Evolutionary conservation across 2,888 invertebrate species (phyloP).

Genomic region (Pecten maximus): DNA sequence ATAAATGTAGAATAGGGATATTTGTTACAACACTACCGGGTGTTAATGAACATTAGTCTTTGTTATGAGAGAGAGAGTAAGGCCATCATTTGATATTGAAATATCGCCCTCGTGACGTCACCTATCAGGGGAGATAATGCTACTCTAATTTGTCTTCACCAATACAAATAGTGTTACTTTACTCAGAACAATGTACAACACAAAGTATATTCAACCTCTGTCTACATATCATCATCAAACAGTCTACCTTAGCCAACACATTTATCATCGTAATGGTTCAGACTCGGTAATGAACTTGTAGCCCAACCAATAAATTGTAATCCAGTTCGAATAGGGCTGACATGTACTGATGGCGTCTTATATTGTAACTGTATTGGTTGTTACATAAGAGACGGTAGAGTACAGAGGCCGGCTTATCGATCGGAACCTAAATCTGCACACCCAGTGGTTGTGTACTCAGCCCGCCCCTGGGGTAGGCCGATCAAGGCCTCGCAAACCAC

Average conservation of each 20-base stretch:
- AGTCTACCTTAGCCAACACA: neutral
- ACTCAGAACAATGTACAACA: neutral
- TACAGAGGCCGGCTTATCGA: neutral
- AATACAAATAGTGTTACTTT: no score
- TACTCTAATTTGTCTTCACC: neutral
- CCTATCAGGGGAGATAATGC: neutral
- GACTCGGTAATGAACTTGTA: neutral
- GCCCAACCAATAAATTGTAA: neutral
- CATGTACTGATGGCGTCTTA: neutral
- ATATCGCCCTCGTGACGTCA: neutral
- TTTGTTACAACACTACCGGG: no score
- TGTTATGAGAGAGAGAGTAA: no score
- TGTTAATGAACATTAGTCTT: no score
- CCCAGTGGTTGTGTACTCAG: neutral
- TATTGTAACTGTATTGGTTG: neutral
- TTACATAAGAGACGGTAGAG: neutral
- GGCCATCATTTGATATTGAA: neutral
- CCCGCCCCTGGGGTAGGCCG: slow-evolving; percentile 18
- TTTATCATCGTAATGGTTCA: neutral
- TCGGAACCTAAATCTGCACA: neutral
- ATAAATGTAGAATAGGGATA: no score
- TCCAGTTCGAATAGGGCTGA: neutral
- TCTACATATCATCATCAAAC: neutral
- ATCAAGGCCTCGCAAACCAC: neutral
- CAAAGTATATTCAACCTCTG: neutral